Evolutionary conservation across 2,113 vertebrate genomes (phyloP), one percentile per base, ranked within the genome.

Genomic region (Paramisgurnus dabryanus): DNA sequence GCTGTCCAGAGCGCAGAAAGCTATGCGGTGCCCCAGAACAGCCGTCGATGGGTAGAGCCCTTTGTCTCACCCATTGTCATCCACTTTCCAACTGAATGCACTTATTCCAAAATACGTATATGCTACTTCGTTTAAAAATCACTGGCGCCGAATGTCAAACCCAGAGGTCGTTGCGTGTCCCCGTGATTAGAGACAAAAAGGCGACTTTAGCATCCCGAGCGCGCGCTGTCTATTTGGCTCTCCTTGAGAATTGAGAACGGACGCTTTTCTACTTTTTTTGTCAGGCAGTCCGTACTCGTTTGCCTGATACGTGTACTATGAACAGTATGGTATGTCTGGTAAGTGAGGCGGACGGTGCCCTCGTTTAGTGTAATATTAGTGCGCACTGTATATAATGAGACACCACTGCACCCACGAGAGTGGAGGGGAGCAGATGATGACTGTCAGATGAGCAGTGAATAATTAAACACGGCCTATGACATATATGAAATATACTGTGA

Each of bases 1-100:
- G 34, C 40, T 58, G 55, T 70, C 64, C 73, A 39, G 66, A 49
- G 57, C 13, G 13, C 64, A 39, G 27, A 47, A 70, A 73, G 76
- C 68, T 71, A 61, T 11, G 67, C 83, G 65, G 67, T 67, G 80
- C 83, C 72, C 74, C 77, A 76, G 41, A 82, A 73, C 78, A 82
- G 50, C 77, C 22, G 67, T 47, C 53, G 6, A 49, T 57, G 49
- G 57, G 57, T 66, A 70, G 18, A 63, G 45, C 55, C 8, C 69
- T 63, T 74, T 60, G 76, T 70, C 15, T 58, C 72, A 39, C 70
- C 17, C 75, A 67, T 83, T 65, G 50, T 71, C 55, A 43, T n/a
- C 53, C 70, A 66, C 18, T 74, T 58, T 7, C 11, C 34, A n/a
- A 49, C 7, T 60, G 49, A 27, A 70, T 40, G 13, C 13, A 64